A percentile compares a stretch with the other conserved stretches of the same genome.
Evolutionary conservation across 2,113 vertebrate species (phyloP).

Genomic region (Aptenodytes patagonicus): DNA sequence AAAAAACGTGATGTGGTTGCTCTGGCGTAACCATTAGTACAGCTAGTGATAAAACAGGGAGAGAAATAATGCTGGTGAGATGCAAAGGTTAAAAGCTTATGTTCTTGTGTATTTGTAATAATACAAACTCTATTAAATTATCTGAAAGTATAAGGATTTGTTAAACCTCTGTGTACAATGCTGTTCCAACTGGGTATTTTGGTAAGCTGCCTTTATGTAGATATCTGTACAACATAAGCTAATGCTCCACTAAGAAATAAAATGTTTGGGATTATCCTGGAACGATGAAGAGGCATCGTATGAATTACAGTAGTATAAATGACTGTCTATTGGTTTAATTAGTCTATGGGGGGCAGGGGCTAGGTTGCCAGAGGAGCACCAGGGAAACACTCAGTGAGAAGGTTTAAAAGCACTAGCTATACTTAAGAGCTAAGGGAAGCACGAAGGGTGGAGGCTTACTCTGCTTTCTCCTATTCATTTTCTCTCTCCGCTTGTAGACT

Average conservation of each 20-base stretch:
- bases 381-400: not conserved
- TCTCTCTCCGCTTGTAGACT: not conserved
- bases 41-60: not conserved
- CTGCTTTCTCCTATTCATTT: not conserved
- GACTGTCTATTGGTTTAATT: not conserved
- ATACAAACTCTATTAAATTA: not conserved
- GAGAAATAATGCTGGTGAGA: not conserved
- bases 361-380: not conserved
- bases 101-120: not conserved
- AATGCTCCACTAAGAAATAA: not conserved
- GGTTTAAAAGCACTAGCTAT: not conserved
- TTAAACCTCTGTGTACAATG: not conserved
- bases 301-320: not conserved
- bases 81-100: not conserved
- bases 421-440: not conserved
- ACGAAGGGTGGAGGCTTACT: not conserved
- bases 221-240: not conserved
- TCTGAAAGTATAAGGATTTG: not conserved
- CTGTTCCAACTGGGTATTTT: not conserved
- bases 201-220: not conserved
- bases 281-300: not conserved
- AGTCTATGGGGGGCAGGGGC: not conserved
- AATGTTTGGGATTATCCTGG: not conserved
- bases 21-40: not conserved
- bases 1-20: not conserved